Evolutionary conservation across 2,113 vertebrate species (phyloP).

Genomic region (Danionella cerebrum): DNA sequence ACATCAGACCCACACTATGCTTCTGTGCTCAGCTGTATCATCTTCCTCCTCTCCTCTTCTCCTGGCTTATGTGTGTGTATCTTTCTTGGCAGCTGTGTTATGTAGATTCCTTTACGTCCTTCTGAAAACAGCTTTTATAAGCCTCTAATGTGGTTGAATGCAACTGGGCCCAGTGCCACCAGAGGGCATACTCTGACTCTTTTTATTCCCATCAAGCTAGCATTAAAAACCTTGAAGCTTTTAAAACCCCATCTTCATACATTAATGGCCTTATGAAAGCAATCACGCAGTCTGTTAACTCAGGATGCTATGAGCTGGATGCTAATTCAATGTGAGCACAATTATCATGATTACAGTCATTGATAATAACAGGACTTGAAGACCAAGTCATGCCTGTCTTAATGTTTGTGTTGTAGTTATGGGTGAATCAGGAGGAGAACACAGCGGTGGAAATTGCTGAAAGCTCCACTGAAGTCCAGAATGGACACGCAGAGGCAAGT

Average conservation of each 20-base stretch:
- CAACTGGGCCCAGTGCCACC: background rate
- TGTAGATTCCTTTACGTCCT: background rate
- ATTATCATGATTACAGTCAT: slow-evolving; percentile 1
- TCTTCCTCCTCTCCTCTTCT: background rate
- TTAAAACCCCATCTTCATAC: background rate
- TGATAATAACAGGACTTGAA: background rate
- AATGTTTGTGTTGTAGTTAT: slow-evolving; percentile 71
- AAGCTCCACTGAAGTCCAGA: slow-evolving; percentile 91
- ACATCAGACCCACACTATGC: background rate
- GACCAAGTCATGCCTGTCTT: slow-evolving; percentile 6
- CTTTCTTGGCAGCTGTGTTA: background rate
- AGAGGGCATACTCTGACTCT: slow-evolving; percentile 6
- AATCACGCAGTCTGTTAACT: slow-evolving; percentile 2
- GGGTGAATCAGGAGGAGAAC: slow-evolving; percentile 95
- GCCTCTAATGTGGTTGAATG: background rate
- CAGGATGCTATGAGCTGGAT: background rate
- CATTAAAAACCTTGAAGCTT: background rate
- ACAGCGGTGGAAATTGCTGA: slow-evolving; percentile 75
- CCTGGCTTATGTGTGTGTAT: slow-evolving; percentile 16
- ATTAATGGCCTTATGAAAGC: background rate
- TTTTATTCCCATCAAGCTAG: background rate
- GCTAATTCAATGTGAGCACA: background rate
- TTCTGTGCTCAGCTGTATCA: background rate
- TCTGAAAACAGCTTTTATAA: background rate
- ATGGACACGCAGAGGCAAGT: slow-evolving; percentile 78